A percentile compares a stretch with the other conserved stretches of the same genome.
phyloP scores from a whole-genome alignment of 2,888 invertebrate species.

The Neoscelio sp. region DNA sequence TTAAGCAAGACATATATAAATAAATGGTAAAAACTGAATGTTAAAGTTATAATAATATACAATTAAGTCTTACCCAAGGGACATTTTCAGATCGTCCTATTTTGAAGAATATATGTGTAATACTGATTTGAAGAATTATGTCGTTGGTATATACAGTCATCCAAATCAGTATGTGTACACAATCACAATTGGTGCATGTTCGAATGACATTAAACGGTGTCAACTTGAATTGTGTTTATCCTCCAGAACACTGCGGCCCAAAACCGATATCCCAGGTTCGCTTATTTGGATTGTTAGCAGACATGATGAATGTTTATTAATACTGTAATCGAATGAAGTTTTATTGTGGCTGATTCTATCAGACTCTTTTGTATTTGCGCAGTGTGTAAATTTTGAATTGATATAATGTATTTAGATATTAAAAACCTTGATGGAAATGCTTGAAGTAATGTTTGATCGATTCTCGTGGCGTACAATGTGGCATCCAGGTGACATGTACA shows the following conservation, averaged over 20 bases:
- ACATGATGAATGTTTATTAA: no score
- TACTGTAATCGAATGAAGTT: no score
- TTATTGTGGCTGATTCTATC: neutral
- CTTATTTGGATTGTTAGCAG: no score
- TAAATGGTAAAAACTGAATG: no score
- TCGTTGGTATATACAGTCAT: neutral
- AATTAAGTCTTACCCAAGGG: conserved; percentile 17
- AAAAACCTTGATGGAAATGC: conserved; percentile 32
- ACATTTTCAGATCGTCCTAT: conserved; percentile 15
- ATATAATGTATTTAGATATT: conserved; percentile 8
- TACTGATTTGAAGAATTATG: conserved; percentile 7
- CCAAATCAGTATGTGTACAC: neutral
- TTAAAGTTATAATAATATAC: neutral
- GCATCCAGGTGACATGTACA: neutral
- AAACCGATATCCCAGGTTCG: no score
- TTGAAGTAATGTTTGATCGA: conserved; percentile 41
- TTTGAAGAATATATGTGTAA: neutral
- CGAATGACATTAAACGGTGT: conserved; percentile 23
- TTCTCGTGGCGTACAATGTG: neutral
- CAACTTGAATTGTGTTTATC: conserved; percentile 1
- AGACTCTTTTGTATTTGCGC: no score
- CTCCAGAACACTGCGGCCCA: neutral
- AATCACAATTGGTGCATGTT: conserved; percentile 25
- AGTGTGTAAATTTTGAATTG: neutral
- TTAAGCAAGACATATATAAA: no score